Evolutionary conservation across 2,797 vertebrate species (phyloP), one percentile per base, ranked within the genome.

Genomic region (Chiroxiphia lanceolata): DNA sequence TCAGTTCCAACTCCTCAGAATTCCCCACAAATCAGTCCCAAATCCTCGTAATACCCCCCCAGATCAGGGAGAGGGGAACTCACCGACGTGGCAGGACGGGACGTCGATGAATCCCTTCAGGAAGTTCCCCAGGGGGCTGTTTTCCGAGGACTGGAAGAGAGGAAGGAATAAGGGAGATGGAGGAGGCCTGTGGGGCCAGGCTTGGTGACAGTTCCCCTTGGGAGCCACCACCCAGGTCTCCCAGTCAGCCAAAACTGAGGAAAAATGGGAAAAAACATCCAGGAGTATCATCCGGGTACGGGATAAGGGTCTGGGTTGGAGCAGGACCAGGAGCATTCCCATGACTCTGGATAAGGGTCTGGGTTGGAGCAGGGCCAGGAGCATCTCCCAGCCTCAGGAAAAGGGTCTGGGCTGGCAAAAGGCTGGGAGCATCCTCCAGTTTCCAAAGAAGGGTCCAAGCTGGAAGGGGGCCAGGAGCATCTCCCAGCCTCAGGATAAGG

Each of bases 71-170:
- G 15, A 4, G 15, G 50, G 50, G 50, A 51, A 64, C 99, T 99
- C 98, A 99, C 99, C 98, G 2, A 99, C 98, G 48, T 99, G 99
- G 98, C 99, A 99, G 94, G 99, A 99, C 6, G 99, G 99, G 95
- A 99, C 98, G 22, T 99, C 99, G 27, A 99, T 97, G 93, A 99
- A 99, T 89, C 99, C 99, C 91, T 99, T 98, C 94, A 99, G 97
- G 93, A 99, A 98, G 97, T 99, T 99, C 96, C 99, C 99, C 91
- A 99, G 97, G 9, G 99, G 99, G 92, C 99, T 99, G 98, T 99
- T 99, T 96, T 99, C 97, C 0, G 96, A 97, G 0, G 96, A 97
- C 97, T 97, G 90, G 50, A 90, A 95, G 64, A 95, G 26, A 96
- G 1, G 21, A 86, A 89, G 27, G 56, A 67, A 86, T 15, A 65